Percentiles rank a stretch among this genome's conserved stretches.
Conservation (phyloP, 1,140 invertebrate species). For the Piezodorus guildinii region DNA sequence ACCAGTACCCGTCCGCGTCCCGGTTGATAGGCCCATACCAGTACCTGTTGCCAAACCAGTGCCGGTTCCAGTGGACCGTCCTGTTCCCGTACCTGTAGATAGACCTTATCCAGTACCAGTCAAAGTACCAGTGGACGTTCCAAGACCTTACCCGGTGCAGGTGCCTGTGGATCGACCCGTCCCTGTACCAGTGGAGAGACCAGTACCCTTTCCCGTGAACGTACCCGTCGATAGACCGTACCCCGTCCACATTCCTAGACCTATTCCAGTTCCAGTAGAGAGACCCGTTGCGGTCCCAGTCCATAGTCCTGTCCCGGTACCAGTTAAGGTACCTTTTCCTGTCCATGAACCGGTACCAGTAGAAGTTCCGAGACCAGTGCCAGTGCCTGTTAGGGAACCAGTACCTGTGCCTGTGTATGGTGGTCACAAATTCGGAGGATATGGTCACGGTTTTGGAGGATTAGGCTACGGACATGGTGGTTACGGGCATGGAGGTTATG, state of each 20-base stretch:
- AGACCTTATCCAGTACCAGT: conserved; percentile 18
- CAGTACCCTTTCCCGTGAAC: conserved; percentile 16
- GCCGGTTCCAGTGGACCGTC: conserved; percentile 10
- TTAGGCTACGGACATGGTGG: not conserved
- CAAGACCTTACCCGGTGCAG: conserved; percentile 19
- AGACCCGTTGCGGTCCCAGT: conserved; percentile 18
- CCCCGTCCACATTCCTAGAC: conserved; percentile 17
- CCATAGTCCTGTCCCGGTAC: conserved; percentile 12
- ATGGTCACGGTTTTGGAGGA: not conserved
- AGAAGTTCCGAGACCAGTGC: not conserved
- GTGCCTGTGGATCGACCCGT: conserved; percentile 13
- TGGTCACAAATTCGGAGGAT: not conserved
- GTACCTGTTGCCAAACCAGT: conserved; percentile 12
- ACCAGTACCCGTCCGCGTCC: conserved; percentile 17
- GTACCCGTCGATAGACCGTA: conserved; percentile 20
- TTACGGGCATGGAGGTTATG: not conserved
- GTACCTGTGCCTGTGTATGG: not conserved
- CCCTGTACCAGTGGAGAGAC: conserved; percentile 10
- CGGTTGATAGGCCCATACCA: conserved; percentile 14
- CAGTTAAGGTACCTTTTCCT: conserved; percentile 5
- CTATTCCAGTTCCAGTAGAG: conserved; percentile 18
- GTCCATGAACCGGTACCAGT: conserved; percentile 16
- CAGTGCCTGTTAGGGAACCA: not conserved
- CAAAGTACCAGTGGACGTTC: conserved; percentile 16
- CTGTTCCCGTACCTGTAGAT: conserved; percentile 16